These are phyloP conservation scores for Cremastinae sp. DNA, from an alignment of 2,888 invertebrate species.

Conservation along the genomic window DNA sequence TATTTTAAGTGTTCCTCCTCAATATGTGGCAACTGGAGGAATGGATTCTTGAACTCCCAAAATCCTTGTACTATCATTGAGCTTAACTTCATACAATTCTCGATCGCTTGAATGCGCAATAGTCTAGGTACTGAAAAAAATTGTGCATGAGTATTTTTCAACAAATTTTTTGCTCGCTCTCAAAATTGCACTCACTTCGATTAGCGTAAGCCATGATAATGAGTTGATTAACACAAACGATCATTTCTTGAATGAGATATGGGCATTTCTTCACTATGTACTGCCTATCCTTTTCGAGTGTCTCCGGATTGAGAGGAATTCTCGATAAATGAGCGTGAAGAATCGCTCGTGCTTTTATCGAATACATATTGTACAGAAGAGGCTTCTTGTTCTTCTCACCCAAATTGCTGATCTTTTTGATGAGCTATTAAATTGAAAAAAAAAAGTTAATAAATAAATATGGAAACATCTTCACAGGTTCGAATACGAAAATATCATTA, in stretches of 20 bases:
- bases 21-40: slow-evolving; percentile 96
- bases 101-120: slow-evolving; percentile 95
- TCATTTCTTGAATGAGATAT: slow-evolving; percentile 98
- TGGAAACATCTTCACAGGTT: not conserved
- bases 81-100: slow-evolving; percentile 97
- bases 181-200: slow-evolving; percentile 85
- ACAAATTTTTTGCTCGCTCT: slow-evolving; percentile 14
- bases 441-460: no score
- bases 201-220: slow-evolving; percentile 94
- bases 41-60: slow-evolving; percentile 96
- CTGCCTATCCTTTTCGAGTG: slow-evolving; percentile 91
- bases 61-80: slow-evolving; percentile 98
- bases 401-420: slow-evolving; percentile 94
- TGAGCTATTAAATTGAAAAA: slow-evolving; percentile 84
- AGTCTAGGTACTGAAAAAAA: slow-evolving; percentile 86
- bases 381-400: slow-evolving; percentile 98
- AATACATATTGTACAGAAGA: slow-evolving; percentile 95
- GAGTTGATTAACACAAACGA: slow-evolving; percentile 96
- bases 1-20: slow-evolving; percentile 94
- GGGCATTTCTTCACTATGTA: slow-evolving; percentile 94
- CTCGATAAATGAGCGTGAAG: slow-evolving; percentile 98
- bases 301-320: slow-evolving; percentile 87
- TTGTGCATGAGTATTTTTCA: slow-evolving; percentile 21
- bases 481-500: slow-evolving; percentile 5
- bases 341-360: slow-evolving; percentile 94